Percentiles rank a stretch among this genome's conserved stretches.
These are phyloP conservation scores for Melanostoma scalare DNA, from an alignment of 2,888 invertebrate species.

Conservation along the genomic window DNA sequence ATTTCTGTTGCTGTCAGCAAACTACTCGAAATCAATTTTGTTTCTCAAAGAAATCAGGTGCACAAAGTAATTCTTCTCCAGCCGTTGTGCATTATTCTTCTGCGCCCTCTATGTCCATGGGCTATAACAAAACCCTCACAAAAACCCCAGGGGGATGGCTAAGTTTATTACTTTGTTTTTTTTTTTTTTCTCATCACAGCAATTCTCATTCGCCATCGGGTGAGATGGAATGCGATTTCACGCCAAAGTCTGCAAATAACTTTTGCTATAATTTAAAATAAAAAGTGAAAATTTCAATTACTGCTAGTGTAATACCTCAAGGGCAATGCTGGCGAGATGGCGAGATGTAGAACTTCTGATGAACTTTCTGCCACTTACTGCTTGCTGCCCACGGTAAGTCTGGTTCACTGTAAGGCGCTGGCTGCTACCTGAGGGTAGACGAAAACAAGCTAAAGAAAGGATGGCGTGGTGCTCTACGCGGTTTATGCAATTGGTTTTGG, in stretches of 20 bases:
- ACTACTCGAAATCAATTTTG: slow-evolving; percentile 46
- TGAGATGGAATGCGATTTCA: slow-evolving; percentile 13
- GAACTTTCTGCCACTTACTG: slow-evolving; percentile 30
- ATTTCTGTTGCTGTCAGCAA: slow-evolving; percentile 28
- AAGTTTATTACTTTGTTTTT: slow-evolving; percentile 31
- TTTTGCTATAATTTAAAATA: slow-evolving; percentile 51
- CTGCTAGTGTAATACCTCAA: slow-evolving; percentile 58
- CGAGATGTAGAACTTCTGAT: slow-evolving; percentile 46
- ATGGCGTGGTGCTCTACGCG: background rate
- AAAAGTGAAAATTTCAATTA: slow-evolving; percentile 56
- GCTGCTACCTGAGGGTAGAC: slow-evolving; percentile 10
- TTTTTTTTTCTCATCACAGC: background rate
- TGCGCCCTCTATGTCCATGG: background rate
- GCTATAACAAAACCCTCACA: background rate
- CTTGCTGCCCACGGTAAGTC: background rate
- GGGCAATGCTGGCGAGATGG: slow-evolving; percentile 39
- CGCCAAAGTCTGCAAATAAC: slow-evolving; percentile 5
- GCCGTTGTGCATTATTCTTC: slow-evolving; percentile 33
- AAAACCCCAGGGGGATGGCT: slow-evolving; percentile 2
- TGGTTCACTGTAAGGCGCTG: background rate
- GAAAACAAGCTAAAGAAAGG: slow-evolving; percentile 36
- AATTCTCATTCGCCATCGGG: slow-evolving; percentile 12
- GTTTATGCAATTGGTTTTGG: slow-evolving; percentile 56
- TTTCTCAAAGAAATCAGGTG: slow-evolving; percentile 49
- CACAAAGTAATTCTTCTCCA: slow-evolving; percentile 46